Conservation (phyloP, 2,113 vertebrate genomes). For the Trinectes maculatus region DNA sequence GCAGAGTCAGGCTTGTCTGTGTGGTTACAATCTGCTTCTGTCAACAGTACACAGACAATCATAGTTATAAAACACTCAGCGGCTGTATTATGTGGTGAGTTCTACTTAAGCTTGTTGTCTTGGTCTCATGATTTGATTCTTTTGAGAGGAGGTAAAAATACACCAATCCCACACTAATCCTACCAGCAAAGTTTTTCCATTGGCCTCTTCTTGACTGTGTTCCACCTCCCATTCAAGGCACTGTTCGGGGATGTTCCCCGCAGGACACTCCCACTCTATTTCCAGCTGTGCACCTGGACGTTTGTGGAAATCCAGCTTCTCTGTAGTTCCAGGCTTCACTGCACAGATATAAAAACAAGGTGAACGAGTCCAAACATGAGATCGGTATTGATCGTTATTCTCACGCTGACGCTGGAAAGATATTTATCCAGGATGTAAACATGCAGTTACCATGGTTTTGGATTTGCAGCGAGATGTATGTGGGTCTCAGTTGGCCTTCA, state of each 20-base stretch:
- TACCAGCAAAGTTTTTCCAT: constrained; percentile 39
- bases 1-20: constrained; percentile 34
- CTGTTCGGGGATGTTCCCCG: constrained; percentile 64
- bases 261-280: constrained; percentile 78
- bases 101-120: neutral
- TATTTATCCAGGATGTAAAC: neutral
- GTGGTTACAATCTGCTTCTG: constrained; percentile 41
- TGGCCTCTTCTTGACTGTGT: constrained; percentile 46
- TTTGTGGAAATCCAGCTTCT: constrained; percentile 64
- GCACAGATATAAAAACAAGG: neutral
- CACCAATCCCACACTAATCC: neutral
- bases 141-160: no score
- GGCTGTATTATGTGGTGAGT: no score
- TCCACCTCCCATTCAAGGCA: constrained; percentile 89
- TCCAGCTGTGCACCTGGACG: constrained; percentile 55
- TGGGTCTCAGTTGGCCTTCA: constrained; percentile 57
- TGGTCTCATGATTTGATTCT: no score
- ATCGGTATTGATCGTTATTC: neutral
- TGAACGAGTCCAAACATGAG: neutral
- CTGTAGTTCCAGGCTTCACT: constrained; percentile 81
- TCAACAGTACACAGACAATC: neutral
- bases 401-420: neutral
- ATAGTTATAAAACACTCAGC: neutral
- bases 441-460: constrained; percentile 85
- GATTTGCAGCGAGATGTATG: constrained; percentile 81